These are phyloP conservation scores for Tricholaema leucomelas DNA, from an alignment of 2,113 vertebrate species.

Conservation along the genomic window DNA sequence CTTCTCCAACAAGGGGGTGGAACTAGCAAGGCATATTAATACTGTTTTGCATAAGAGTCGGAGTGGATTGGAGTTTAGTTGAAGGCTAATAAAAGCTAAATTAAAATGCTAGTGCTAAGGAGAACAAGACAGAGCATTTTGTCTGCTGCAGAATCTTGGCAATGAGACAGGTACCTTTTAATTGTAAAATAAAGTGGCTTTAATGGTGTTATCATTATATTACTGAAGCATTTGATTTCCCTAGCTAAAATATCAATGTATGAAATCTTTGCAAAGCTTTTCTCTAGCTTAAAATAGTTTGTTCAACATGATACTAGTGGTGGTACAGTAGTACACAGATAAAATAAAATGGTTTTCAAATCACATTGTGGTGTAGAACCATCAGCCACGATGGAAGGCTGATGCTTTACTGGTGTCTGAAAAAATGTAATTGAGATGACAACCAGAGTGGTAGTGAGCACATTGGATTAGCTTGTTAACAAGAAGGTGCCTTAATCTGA, in stretches of 20 bases:
- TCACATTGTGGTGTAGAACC: conserved; percentile 14
- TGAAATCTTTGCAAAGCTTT: conserved; percentile 31
- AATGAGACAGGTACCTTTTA: conserved; percentile 27
- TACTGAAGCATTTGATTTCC: conserved; percentile 23
- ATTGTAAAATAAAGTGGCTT: conserved; percentile 43
- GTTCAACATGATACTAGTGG: conserved; percentile 9
- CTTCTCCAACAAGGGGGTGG: conserved; percentile 19
- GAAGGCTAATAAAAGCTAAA: conserved; percentile 54
- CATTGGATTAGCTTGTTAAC: background rate
- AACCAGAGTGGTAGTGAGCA: background rate
- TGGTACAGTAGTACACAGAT: background rate
- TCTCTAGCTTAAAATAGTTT: conserved; percentile 42
- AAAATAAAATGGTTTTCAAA: conserved; percentile 25
- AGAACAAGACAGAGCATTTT: conserved; percentile 21
- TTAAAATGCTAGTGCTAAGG: conserved; percentile 38
- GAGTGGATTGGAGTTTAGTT: background rate
- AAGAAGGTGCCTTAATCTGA: background rate
- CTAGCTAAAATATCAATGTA: background rate
- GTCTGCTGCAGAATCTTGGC: conserved; percentile 8
- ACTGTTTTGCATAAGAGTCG: conserved; percentile 33
- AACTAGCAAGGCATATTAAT: background rate
- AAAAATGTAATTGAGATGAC: conserved; percentile 3
- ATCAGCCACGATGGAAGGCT: background rate
- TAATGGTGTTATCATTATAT: background rate
- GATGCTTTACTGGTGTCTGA: background rate